These are phyloP conservation scores for Motacilla tschutschensis DNA, from an alignment of 2,113 vertebrate genomes.

Conservation along the genomic window DNA sequence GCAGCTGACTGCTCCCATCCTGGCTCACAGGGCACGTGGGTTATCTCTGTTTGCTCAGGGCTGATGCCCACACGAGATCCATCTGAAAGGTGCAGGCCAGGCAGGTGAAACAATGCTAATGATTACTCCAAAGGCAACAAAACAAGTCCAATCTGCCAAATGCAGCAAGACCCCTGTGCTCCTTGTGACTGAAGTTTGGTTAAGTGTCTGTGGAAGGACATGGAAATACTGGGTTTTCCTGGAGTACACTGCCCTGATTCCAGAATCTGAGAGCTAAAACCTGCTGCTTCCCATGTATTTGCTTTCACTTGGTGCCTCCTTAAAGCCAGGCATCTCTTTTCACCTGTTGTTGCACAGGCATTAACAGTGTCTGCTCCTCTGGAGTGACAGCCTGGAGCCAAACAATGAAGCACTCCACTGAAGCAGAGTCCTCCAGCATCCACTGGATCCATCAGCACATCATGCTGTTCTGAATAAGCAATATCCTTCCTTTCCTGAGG, in stretches of 20 bases:
- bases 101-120: background rate
- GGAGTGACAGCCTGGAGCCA: background rate
- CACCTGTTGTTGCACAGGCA: background rate
- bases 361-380: background rate
- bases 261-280: background rate
- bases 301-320: background rate
- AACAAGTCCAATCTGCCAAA: background rate
- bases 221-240: background rate
- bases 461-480: background rate
- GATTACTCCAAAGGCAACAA: background rate
- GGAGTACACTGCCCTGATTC: background rate
- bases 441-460: background rate
- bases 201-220: background rate
- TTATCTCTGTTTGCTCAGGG: background rate
- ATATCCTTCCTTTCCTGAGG: background rate
- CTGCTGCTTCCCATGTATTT: background rate
- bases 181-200: background rate
- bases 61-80: background rate
- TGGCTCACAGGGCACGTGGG: background rate
- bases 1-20: background rate
- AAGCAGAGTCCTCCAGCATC: background rate
- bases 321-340: background rate
- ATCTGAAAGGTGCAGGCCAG: background rate
- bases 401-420: background rate
- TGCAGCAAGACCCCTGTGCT: background rate